Evolutionary conservation across 2,797 vertebrate genomes (phyloP).

Genomic region (Apodemus agrarius): DNA sequence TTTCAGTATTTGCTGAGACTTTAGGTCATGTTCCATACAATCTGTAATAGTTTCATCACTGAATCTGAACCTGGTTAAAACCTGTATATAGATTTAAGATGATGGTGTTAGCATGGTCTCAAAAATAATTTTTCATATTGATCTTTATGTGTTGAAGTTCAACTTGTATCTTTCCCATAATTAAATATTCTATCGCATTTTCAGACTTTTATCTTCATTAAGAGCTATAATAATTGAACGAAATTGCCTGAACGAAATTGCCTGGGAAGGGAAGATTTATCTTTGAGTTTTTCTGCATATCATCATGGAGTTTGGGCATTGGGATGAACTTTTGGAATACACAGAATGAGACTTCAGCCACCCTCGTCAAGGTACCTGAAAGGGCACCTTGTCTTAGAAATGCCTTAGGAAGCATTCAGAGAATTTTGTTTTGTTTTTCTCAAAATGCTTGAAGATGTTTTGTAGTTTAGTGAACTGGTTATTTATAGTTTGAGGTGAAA

Average conservation of each 20-base stretch:
- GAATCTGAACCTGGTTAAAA: constrained; percentile 82
- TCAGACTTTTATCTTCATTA: constrained; percentile 19
- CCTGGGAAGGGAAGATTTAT: constrained; percentile 78
- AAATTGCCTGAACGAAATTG: constrained; percentile 78
- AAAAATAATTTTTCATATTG: constrained; percentile 61
- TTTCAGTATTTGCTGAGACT: constrained; percentile 88
- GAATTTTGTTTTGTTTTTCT: background rate
- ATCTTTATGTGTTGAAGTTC: constrained; percentile 44
- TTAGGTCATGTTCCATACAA: constrained; percentile 86
- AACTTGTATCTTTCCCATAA: constrained; percentile 62
- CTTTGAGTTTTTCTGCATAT: constrained; percentile 57
- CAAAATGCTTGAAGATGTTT: constrained; percentile 35
- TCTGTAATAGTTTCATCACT: constrained; percentile 88
- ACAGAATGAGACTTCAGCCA: constrained; percentile 75
- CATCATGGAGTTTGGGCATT: constrained; percentile 32
- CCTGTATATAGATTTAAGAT: constrained; percentile 72
- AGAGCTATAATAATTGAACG: constrained; percentile 58
- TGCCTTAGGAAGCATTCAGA: constrained; percentile 66
- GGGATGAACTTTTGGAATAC: constrained; percentile 66
- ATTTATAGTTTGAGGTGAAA: constrained; percentile 39
- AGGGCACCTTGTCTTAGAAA: constrained; percentile 41
- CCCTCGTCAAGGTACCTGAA: constrained; percentile 67
- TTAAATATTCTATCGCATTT: constrained; percentile 76
- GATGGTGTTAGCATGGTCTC: constrained; percentile 32
- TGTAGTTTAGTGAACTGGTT: constrained; percentile 17